Evolutionary conservation across 1,140 invertebrate genomes (phyloP).

Genomic region (Lepidurus couesii): DNA sequence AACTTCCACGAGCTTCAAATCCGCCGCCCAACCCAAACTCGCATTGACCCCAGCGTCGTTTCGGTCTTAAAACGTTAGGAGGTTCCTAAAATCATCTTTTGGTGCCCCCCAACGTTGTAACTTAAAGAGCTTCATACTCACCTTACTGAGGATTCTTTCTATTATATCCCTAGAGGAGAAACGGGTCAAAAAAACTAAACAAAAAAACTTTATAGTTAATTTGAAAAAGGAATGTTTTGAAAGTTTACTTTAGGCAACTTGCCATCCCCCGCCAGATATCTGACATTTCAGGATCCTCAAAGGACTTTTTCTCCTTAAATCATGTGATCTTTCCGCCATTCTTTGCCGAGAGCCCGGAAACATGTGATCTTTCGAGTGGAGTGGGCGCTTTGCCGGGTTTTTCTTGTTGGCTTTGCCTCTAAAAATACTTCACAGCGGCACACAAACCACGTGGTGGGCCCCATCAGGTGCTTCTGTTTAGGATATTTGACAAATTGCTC

Average conservation of each 20-base stretch:
- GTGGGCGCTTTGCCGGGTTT: conserved; percentile 1
- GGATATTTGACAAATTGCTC: background rate
- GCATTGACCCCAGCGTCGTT: background rate
- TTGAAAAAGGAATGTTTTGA: background rate
- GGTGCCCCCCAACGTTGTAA: no score
- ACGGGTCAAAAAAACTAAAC: background rate
- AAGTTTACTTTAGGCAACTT: background rate
- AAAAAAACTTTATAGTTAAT: background rate
- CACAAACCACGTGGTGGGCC: conserved; percentile 1
- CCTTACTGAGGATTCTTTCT: background rate
- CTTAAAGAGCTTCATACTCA: no score
- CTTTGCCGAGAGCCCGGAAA: background rate
- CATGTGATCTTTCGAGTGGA: conserved; percentile 11
- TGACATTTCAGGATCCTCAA: background rate
- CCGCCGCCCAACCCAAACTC: background rate
- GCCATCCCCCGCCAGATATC: background rate
- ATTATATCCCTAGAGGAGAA: background rate
- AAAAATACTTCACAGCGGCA: background rate
- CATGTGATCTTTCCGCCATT: background rate
- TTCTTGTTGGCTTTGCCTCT: conserved; percentile 6
- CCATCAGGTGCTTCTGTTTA: background rate
- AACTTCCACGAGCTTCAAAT: conserved; percentile 10
- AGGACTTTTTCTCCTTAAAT: background rate
- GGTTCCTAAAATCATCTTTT: no score
- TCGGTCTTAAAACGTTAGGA: background rate